Conservation (phyloP, 2,113 vertebrate genomes). For the Tetraodon nigroviridis region DNA sequence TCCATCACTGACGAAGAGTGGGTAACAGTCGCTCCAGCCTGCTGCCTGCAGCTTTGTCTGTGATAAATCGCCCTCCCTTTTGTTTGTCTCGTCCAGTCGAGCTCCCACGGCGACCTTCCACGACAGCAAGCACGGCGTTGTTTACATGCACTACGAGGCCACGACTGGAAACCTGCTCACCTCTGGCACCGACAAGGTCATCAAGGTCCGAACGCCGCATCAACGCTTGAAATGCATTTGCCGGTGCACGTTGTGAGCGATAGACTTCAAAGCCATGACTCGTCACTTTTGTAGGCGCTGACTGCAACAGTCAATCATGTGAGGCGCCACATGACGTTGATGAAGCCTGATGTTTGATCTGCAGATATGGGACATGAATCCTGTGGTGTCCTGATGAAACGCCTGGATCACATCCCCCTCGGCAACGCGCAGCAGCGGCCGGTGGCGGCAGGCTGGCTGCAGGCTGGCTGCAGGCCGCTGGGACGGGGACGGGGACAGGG, state of each 20-base stretch:
- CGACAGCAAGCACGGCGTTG: conserved; percentile 90
- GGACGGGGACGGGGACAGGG: too few species aligned
- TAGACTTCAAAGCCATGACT: not conserved
- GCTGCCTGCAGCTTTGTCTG: not conserved
- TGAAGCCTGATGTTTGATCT: conserved; percentile 28
- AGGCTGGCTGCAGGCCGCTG: conserved; percentile 20
- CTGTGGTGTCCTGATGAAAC: conserved; percentile 89
- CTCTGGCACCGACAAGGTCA: conserved; percentile 89
- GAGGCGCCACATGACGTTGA: not conserved
- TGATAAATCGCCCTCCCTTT: not conserved
- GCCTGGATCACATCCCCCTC: conserved; percentile 43
- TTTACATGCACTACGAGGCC: conserved; percentile 91
- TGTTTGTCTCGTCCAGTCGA: conserved; percentile 72
- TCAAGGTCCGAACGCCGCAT: conserved; percentile 85
- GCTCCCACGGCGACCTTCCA: conserved; percentile 96
- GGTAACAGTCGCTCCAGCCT: conserved; percentile 73
- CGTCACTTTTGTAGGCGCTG: not conserved
- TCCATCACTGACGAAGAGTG: conserved; percentile 97
- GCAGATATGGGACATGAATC: conserved; percentile 97
- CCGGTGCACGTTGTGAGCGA: not conserved
- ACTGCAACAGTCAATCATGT: not conserved
- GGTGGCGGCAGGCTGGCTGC: conserved; percentile 19
- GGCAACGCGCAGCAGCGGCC: conserved; percentile 7
- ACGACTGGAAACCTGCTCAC: conserved; percentile 91
- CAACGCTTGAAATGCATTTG: too few species aligned